phyloP scores from a whole-genome alignment of 2,113 vertebrate genomes.

The Anhinga anhinga region DNA sequence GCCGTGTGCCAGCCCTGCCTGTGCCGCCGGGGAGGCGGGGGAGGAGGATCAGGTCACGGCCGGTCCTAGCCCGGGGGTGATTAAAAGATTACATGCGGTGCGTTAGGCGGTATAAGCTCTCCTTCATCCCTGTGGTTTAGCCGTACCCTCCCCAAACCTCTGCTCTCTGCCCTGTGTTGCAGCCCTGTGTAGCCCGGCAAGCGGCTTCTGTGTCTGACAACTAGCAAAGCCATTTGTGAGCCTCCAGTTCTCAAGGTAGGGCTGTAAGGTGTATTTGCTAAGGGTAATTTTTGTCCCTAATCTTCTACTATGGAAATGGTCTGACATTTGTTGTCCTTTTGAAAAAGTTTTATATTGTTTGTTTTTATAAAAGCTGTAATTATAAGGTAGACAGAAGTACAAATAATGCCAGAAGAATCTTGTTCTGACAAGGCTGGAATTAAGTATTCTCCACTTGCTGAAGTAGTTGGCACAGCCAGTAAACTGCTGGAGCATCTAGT shows the following conservation, averaged over 20 bases:
- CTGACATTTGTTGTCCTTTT: not conserved
- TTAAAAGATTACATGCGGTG: not conserved
- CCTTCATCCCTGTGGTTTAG: not conserved
- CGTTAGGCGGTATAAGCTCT: not conserved
- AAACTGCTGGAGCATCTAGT: not conserved
- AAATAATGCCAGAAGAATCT: not conserved
- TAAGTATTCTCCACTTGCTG: not conserved
- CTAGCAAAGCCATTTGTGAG: not conserved
- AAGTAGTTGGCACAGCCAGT: not conserved
- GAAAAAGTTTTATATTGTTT: not conserved
- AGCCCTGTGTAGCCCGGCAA: fast-evolving
- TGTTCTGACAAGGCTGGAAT: not conserved
- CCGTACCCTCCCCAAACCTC: not conserved
- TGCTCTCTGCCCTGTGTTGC: too few relatives aligned
- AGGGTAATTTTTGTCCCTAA: not conserved
- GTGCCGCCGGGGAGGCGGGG: not conserved
- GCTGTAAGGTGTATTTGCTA: not conserved
- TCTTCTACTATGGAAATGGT: fast-evolving
- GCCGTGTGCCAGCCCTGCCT: not conserved
- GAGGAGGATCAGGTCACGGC: not conserved
- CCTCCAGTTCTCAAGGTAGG: not conserved
- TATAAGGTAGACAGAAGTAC: not conserved
- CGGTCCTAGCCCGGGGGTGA: not conserved
- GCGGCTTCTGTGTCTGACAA: too few relatives aligned
- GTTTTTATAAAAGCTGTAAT: not conserved